A percentile compares a stretch with the other conserved stretches of the same genome.
These are phyloP conservation scores for Myiotriccus ornatus DNA, from an alignment of 2,797 vertebrate genomes.

Conservation along the genomic window DNA sequence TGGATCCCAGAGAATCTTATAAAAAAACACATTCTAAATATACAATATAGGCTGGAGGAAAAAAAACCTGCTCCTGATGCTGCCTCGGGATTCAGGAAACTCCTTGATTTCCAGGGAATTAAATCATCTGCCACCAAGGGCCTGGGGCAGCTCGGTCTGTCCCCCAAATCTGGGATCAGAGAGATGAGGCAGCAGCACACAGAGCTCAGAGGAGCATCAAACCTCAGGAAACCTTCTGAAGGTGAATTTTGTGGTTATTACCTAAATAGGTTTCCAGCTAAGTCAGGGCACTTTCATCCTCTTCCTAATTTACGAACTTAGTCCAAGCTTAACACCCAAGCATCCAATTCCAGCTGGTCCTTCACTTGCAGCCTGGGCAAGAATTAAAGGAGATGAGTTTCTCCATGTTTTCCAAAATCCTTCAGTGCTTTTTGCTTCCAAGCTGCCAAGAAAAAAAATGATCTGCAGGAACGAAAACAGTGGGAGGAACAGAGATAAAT, in stretches of 20 bases:
- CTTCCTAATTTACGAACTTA: background rate
- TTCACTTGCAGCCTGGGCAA: background rate
- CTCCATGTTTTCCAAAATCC: background rate
- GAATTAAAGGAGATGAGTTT: background rate
- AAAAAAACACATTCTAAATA: background rate
- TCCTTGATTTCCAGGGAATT: background rate
- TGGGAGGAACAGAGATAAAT: background rate
- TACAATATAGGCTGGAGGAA: background rate
- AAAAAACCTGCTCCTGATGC: background rate
- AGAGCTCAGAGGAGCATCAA: background rate
- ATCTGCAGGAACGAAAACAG: background rate
- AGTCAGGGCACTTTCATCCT: background rate
- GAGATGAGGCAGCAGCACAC: background rate
- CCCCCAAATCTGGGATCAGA: background rate
- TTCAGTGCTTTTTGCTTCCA: background rate
- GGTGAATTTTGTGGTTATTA: background rate
- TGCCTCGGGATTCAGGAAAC: background rate
- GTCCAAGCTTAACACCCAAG: background rate
- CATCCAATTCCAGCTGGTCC: background rate
- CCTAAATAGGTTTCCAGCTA: background rate
- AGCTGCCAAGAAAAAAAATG: background rate
- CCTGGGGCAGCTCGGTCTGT: background rate
- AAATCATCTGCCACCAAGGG: background rate
- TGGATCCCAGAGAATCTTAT: background rate
- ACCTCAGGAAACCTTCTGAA: background rate